Evolutionary conservation across 2,888 invertebrate genomes (phyloP).

Genomic region (Sphaeridia pumilis): DNA sequence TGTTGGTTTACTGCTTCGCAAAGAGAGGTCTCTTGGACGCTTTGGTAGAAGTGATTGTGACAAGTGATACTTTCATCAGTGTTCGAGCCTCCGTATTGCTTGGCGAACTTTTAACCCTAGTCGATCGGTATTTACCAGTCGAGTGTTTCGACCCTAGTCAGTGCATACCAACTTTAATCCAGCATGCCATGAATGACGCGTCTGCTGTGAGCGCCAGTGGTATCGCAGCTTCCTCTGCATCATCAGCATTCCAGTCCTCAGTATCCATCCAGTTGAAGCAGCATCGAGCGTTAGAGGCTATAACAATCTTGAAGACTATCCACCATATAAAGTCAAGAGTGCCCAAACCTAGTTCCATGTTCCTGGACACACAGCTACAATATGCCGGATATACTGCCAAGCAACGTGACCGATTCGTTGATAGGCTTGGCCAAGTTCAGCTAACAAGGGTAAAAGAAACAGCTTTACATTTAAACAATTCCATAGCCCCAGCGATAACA

Average conservation of each 20-base stretch:
- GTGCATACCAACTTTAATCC: conserved; percentile 67
- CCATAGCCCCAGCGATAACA: too few relatives aligned
- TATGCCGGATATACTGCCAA: conserved; percentile 25
- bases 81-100: conserved; percentile 82
- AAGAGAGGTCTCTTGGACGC: conserved; percentile 73
- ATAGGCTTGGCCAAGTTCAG: conserved; percentile 32
- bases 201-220: neutral
- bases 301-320: conserved; percentile 26
- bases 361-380: conserved; percentile 28
- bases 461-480: neutral
- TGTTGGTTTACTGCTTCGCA: conserved; percentile 79
- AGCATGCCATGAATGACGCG: conserved; percentile 48
- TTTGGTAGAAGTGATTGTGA: conserved; percentile 79
- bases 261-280: conserved; percentile 27
- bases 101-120: conserved; percentile 76
- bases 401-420: conserved; percentile 23
- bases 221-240: neutral
- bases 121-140: conserved; percentile 71
- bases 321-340: conserved; percentile 30
- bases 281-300: conserved; percentile 34
- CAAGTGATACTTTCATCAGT: conserved; percentile 77
- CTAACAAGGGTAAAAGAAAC: conserved; percentile 22
- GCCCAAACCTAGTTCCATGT: conserved; percentile 27
- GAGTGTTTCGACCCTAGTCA: conserved; percentile 74
- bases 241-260: conserved; percentile 23